Evolutionary conservation across 1,140 invertebrate species (phyloP).

Genomic region (Penaeus vannamei): DNA sequence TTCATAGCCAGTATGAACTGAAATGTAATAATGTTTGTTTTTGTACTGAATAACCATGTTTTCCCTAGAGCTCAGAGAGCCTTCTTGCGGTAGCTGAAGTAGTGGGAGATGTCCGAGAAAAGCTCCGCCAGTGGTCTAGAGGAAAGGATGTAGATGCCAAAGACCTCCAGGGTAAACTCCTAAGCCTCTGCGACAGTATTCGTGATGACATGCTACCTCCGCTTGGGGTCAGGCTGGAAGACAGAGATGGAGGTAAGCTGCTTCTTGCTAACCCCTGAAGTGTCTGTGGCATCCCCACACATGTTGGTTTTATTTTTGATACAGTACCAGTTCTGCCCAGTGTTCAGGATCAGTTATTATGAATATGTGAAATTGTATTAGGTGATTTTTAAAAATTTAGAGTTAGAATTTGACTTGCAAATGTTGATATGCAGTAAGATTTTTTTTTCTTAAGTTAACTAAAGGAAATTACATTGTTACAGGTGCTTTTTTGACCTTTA

Average conservation of each 20-base stretch:
- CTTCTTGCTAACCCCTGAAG: background rate
- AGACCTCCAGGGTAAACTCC: conserved; percentile 76
- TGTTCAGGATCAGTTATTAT: no score
- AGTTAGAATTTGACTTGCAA: no score
- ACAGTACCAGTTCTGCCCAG: no score
- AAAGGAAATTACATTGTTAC: background rate
- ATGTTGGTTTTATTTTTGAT: no score
- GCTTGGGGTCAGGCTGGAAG: conserved; percentile 94
- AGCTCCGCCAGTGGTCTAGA: conserved; percentile 84
- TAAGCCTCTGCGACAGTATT: conserved; percentile 85
- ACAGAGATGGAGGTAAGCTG: conserved; percentile 78
- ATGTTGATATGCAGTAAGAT: no score
- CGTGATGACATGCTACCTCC: conserved; percentile 90
- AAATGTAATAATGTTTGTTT: no score
- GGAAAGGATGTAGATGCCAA: conserved; percentile 80
- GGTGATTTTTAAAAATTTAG: no score
- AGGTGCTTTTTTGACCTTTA: conserved; percentile 40
- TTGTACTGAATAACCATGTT: conserved; percentile 78
- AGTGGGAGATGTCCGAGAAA: conserved; percentile 88
- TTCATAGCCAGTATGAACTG: no score
- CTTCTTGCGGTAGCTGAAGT: conserved; percentile 72
- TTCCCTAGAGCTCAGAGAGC: conserved; percentile 71
- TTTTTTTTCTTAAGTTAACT: background rate
- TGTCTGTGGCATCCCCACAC: no score
- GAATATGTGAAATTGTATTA: no score